Evolutionary conservation across 2,797 vertebrate species (phyloP).

Genomic region (Buphagus erythrorhynchus): DNA sequence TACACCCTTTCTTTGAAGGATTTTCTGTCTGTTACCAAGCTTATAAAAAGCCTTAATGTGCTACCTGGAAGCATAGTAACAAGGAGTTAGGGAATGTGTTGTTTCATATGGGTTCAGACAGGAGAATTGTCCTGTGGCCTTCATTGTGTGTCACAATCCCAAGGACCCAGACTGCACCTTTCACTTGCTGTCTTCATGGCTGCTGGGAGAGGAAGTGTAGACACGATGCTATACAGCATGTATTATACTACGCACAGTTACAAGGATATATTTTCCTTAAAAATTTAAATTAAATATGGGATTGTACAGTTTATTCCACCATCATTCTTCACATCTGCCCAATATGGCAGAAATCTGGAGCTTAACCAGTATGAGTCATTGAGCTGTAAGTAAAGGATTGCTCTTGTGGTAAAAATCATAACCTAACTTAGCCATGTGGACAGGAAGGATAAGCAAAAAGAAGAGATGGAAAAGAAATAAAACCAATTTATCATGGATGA

Average conservation of each 20-base stretch:
- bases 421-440: neutral
- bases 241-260: neutral
- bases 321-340: neutral
- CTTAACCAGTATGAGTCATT: neutral
- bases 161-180: neutral
- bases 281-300: neutral
- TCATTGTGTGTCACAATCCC: neutral
- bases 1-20: neutral
- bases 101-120: neutral
- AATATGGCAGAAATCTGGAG: neutral
- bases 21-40: neutral
- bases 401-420: neutral
- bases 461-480: neutral
- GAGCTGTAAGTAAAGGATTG: neutral
- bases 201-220: neutral
- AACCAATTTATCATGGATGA: accelerated
- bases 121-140: neutral
- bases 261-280: neutral
- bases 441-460: neutral
- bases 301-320: neutral
- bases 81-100: neutral
- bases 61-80: neutral
- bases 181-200: neutral
- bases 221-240: neutral
- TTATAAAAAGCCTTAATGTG: neutral